Evolutionary conservation across 2,888 invertebrate species (phyloP).

Genomic region (Morpho helenor): DNA sequence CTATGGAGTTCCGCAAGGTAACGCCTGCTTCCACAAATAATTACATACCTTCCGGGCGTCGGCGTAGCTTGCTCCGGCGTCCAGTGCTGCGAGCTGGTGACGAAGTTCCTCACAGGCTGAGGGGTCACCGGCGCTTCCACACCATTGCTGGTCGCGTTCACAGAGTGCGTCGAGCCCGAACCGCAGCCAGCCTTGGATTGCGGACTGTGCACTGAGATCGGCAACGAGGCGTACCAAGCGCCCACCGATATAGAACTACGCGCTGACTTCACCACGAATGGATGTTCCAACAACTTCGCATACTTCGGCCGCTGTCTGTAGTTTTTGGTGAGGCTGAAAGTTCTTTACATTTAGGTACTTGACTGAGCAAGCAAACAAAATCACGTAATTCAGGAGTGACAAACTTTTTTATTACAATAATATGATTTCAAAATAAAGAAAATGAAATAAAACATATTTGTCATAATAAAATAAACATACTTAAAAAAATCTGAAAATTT

Average conservation of each 20-base stretch:
- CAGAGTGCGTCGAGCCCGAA: conserved; percentile 21
- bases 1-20: too few species aligned
- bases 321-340: conserved; percentile 93
- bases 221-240: conserved; percentile 86
- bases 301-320: conserved; percentile 96
- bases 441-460: too few species aligned
- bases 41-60: conserved; percentile 53
- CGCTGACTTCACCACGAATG: conserved; percentile 91
- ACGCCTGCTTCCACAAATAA: too few species aligned
- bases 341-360: too few species aligned
- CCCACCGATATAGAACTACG: conserved; percentile 85
- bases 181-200: conserved; percentile 31
- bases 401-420: too few species aligned
- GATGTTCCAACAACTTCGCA: conserved; percentile 91
- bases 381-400: too few species aligned
- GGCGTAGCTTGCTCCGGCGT: conserved; percentile 65
- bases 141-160: conserved; percentile 27
- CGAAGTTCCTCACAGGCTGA: conserved; percentile 64
- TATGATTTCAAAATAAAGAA: too few species aligned
- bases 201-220: conserved; percentile 61
- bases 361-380: too few species aligned
- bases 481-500: too few species aligned
- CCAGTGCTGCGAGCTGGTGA: conserved; percentile 61
- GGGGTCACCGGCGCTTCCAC: conserved; percentile 32
- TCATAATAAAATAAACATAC: too few species aligned